Base-by-base conservation (phyloP, 1,140 invertebrate genomes). In the Frieseomelitta varia region DNA sequence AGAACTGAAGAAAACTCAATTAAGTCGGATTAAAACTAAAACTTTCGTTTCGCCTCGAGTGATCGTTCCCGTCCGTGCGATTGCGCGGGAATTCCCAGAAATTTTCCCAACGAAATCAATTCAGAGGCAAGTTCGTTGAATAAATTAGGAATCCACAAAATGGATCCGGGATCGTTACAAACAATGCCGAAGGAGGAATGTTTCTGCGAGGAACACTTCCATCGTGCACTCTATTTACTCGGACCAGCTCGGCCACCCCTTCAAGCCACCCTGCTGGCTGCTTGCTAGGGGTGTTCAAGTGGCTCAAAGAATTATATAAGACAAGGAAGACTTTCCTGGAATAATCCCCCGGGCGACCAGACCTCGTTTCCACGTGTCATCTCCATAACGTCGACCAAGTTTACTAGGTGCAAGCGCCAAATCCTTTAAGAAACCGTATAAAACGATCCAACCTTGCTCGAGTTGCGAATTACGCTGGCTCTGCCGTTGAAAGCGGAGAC, bases 401-500 rank as follows among this genome's bases (percentile, higher is more conserved):
- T 83, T 83, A 71, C 55, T 58, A 58, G 65, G 67, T 61, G 81
- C 81, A 65, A 65, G 81, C 27, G 74, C 81, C 81, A 83, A 83
- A 83, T 78, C 81, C 65, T 83, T 79, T 78, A 71, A 79, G 75
- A 79, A 83, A 83, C 27, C 81, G 81, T 83, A 83, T 83, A 83
- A 83, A 83, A 71, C 81, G 75, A 78, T 55, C 10, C 65, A 24
- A 17, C 47, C 58, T 61, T 61, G 11, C 24, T 61, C 24, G 58
- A 61, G 24, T 61, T 61, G n/a, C 58, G 75, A 83, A 83, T 83
- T 77, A 77, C 65, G 63, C 56, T 39, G 39, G 74, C 27, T 77
- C 55, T 77, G 81, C 19, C 56, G 27, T 30, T 83, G 81, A 83
- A 83, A 83, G 81, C n/a, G 34, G 73, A 69, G 39, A 58, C 53